Conservation (phyloP, 2,888 invertebrate genomes). For the Megalurothrips usitatus region DNA sequence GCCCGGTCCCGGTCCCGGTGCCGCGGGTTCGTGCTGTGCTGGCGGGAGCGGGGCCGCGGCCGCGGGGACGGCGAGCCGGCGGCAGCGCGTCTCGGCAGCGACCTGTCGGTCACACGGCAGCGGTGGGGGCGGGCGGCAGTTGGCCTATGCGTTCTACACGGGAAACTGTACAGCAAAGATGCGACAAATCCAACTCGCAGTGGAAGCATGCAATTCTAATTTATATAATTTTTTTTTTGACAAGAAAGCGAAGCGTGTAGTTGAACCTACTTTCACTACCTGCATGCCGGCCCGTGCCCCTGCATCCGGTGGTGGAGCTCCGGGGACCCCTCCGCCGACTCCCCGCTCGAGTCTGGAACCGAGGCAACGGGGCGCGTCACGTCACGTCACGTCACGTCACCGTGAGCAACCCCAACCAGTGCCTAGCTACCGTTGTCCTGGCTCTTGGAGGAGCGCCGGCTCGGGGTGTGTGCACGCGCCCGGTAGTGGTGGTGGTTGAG, state of each 20-base stretch:
- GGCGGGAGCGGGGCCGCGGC: slow-evolving; percentile 2
- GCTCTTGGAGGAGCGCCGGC: slow-evolving; percentile 6
- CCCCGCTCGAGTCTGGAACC: slow-evolving; percentile 42
- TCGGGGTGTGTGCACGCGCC: neutral
- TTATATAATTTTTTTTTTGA: no score
- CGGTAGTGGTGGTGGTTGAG: neutral
- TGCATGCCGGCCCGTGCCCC: slow-evolving; percentile 39
- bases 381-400: no score
- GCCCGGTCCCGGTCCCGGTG: neutral
- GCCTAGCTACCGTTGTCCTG: slow-evolving; percentile 8
- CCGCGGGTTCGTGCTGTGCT: neutral
- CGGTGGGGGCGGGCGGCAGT: no score
- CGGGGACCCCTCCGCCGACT: slow-evolving; percentile 44
- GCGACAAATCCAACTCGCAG: no score
- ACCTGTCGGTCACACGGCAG: neutral
- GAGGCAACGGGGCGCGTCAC: neutral
- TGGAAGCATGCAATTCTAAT: no score
- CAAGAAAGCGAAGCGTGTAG: neutral
- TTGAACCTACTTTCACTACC: slow-evolving; percentile 39
- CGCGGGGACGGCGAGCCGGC: slow-evolving; percentile 1
- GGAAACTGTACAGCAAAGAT: no score
- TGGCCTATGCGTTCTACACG: no score
- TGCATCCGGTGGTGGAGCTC: slow-evolving; percentile 39
- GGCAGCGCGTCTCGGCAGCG: slow-evolving; percentile 25
- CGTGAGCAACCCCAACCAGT: no score